A percentile compares a stretch with the other conserved stretches of the same genome.
These are phyloP conservation scores for Limnodromus scolopaceus DNA, from an alignment of 2,797 vertebrate species.

Conservation along the genomic window DNA sequence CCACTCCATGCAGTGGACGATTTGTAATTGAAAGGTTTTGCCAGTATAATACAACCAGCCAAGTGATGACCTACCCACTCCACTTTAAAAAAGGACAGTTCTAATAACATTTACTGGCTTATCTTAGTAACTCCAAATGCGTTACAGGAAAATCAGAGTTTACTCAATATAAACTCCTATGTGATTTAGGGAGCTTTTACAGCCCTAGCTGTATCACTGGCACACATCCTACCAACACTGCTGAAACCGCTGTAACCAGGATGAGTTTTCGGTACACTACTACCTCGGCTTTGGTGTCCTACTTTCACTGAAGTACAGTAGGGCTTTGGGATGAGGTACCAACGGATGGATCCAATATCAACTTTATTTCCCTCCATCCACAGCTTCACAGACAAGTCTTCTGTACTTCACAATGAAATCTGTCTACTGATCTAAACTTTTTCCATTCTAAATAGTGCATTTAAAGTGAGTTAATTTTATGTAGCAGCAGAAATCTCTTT, in stretches of 20 bases:
- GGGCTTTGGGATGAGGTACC: neutral
- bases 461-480: neutral
- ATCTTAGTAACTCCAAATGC: neutral
- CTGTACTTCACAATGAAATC: neutral
- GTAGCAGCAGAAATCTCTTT: neutral
- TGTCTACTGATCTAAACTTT: neutral
- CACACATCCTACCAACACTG: neutral
- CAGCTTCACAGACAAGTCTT: neutral
- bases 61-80: neutral
- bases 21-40: neutral
- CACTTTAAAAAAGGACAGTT: neutral
- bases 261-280: neutral
- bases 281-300: neutral
- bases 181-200: neutral
- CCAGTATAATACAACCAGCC: neutral
- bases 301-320: neutral
- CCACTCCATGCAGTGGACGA: neutral
- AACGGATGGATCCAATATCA: rapidly evolving
- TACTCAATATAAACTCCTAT: neutral
- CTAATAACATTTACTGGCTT: neutral
- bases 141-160: neutral
- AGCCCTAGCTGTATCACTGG: neutral
- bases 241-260: neutral
- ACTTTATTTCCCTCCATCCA: neutral
- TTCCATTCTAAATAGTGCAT: neutral